These are phyloP conservation scores for Amazona vittata DNA, from an alignment of 2,113 vertebrate genomes.

Conservation along the genomic window DNA sequence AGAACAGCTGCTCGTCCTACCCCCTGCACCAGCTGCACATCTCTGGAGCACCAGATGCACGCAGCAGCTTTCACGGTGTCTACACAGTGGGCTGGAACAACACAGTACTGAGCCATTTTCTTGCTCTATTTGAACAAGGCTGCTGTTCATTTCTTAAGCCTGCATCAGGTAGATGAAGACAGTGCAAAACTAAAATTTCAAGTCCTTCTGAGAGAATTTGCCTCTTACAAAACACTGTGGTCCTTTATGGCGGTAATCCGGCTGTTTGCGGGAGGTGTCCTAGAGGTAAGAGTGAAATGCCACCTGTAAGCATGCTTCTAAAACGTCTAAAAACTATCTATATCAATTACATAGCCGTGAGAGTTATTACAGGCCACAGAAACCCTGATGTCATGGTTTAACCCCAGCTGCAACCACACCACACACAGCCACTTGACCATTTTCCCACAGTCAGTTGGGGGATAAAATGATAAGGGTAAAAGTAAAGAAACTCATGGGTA, in stretches of 20 bases:
- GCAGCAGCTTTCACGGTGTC: not conserved
- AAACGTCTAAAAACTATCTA: not conserved
- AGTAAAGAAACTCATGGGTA: not conserved
- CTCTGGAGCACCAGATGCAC: constrained; percentile 27
- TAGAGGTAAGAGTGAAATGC: not conserved
- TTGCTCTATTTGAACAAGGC: not conserved
- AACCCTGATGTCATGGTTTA: not conserved
- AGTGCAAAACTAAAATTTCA: not conserved
- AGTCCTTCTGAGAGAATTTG: not conserved
- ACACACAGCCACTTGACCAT: not conserved
- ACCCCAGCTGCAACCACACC: not conserved
- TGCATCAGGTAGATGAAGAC: not conserved
- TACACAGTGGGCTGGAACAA: not conserved
- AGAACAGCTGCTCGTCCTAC: constrained; percentile 32
- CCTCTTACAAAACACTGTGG: not conserved
- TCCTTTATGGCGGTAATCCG: not conserved
- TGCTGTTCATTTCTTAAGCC: not conserved
- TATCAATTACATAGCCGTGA: not conserved
- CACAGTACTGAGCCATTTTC: not conserved
- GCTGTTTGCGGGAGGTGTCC: not conserved
- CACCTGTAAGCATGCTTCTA: not conserved
- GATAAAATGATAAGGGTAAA: not conserved
- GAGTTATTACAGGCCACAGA: not conserved
- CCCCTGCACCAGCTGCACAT: constrained; percentile 49
- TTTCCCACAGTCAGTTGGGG: not conserved